Evolutionary conservation across 2,888 invertebrate species (phyloP).

Genomic region (Leucozona laternaria): DNA sequence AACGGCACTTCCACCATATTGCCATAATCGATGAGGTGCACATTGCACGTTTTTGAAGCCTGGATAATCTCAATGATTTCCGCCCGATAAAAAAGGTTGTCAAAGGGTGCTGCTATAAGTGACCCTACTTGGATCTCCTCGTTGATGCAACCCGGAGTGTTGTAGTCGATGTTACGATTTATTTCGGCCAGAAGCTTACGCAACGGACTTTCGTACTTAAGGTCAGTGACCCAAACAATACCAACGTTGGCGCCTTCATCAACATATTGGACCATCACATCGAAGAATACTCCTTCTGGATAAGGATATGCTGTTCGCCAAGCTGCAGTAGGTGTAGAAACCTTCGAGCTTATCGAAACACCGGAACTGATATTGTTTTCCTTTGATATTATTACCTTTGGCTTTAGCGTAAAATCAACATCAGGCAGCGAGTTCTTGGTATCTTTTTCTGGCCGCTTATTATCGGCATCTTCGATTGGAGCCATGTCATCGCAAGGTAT

Average conservation of each 20-base stretch:
- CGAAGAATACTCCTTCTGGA: conserved; percentile 72
- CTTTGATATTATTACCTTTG: conserved; percentile 27
- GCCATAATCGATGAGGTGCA: conserved; percentile 78
- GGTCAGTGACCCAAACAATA: conserved; percentile 77
- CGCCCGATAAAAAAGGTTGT: conserved; percentile 77
- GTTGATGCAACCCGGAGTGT: conserved; percentile 48
- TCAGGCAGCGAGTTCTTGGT: not conserved
- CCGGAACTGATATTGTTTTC: conserved; percentile 22
- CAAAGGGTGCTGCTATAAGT: conserved; percentile 77
- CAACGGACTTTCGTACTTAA: conserved; percentile 72
- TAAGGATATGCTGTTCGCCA: conserved; percentile 75
- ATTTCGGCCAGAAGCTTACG: conserved; percentile 77
- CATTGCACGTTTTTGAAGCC: conserved; percentile 55
- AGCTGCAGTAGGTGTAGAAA: conserved; percentile 19
- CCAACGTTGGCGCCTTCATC: conserved; percentile 57
- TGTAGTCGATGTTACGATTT: conserved; percentile 74
- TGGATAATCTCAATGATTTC: conserved; percentile 62
- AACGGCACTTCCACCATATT: conserved; percentile 75
- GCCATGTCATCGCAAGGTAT: conserved; percentile 7
- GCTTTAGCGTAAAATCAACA: conserved; percentile 54
- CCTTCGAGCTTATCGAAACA: conserved; percentile 51
- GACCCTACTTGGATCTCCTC: conserved; percentile 74
- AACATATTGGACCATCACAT: conserved; percentile 77
- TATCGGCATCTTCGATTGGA: not conserved
- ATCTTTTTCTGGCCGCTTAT: not conserved